Conservation (phyloP, 2,113 vertebrate genomes). For the Melanocharis versteri region DNA sequence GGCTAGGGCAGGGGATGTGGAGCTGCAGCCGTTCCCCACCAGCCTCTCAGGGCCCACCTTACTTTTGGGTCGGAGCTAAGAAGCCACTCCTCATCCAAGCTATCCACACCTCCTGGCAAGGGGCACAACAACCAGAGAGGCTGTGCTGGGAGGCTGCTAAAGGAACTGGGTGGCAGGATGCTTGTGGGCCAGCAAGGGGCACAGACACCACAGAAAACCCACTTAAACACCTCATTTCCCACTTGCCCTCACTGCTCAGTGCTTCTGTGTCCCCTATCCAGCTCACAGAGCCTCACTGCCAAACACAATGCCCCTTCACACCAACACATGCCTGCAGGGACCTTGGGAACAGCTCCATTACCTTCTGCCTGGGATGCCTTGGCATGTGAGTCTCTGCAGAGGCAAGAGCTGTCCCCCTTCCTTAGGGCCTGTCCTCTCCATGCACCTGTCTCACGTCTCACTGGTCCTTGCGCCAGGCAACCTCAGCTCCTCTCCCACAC, state of each 20-base stretch:
- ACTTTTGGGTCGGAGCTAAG: not conserved
- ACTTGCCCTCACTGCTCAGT: not conserved
- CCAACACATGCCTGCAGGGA: accelerated
- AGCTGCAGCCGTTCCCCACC: not conserved
- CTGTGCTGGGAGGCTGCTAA: not conserved
- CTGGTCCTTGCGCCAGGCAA: accelerated
- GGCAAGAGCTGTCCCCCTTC: not conserved
- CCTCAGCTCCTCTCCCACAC: not conserved
- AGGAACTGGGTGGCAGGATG: not conserved
- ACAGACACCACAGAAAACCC: not conserved
- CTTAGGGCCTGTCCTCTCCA: not conserved
- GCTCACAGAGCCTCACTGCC: accelerated
- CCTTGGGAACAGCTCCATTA: accelerated
- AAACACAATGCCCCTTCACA: not conserved
- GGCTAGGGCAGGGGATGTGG: not conserved
- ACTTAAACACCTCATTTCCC: not conserved
- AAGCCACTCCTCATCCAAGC: not conserved
- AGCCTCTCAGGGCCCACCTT: not conserved
- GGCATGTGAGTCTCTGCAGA: accelerated
- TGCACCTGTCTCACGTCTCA: not conserved
- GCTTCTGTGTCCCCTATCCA: not conserved
- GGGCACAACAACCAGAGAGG: not conserved
- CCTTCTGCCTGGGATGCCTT: accelerated
- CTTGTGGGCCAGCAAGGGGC: not conserved
- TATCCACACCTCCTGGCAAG: not conserved